These are phyloP conservation scores for Harmothoe impar DNA, from an alignment of 2,888 invertebrate species.

Conservation along the genomic window DNA sequence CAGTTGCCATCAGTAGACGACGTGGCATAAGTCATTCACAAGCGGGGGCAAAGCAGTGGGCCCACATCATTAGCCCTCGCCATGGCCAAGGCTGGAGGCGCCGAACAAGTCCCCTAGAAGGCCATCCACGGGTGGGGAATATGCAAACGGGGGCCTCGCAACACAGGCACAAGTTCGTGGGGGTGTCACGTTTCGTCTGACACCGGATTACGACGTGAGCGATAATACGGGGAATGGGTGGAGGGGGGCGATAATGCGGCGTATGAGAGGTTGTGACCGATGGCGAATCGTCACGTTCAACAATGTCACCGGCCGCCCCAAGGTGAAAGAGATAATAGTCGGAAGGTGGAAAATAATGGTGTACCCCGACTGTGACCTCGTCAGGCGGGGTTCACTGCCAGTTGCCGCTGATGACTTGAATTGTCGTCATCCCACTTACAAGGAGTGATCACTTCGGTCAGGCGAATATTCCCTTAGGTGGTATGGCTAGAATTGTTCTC, in stretches of 20 bases:
- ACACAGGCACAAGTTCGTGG: not conserved
- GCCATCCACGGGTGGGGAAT: not conserved
- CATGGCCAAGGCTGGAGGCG: not conserved
- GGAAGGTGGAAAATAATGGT: conserved; percentile 35
- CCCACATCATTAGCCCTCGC: not conserved
- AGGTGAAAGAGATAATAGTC: conserved; percentile 54
- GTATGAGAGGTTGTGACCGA: conserved; percentile 51
- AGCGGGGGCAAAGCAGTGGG: conserved; percentile 14
- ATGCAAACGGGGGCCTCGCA: not conserved
- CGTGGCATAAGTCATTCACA: conserved; percentile 52
- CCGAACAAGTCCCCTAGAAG: not conserved
- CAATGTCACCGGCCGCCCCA: not conserved
- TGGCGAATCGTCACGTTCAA: conserved; percentile 25
- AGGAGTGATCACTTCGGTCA: not conserved
- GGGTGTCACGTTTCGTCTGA: conserved; percentile 20
- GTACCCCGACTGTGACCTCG: conserved; percentile 1
- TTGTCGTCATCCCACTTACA: not conserved
- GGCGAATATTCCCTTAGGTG: too few relatives aligned
- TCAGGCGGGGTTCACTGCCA: not conserved
- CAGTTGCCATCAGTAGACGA: not conserved
- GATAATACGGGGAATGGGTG: conserved; percentile 41
- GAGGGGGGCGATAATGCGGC: conserved; percentile 35
- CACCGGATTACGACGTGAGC: conserved; percentile 49
- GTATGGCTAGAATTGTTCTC: too few relatives aligned
- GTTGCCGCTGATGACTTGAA: not conserved